Percentiles rank a stretch among this genome's conserved stretches.
phyloP scores from a whole-genome alignment of 2,888 invertebrate genomes.

The Amphipoea lucens region DNA sequence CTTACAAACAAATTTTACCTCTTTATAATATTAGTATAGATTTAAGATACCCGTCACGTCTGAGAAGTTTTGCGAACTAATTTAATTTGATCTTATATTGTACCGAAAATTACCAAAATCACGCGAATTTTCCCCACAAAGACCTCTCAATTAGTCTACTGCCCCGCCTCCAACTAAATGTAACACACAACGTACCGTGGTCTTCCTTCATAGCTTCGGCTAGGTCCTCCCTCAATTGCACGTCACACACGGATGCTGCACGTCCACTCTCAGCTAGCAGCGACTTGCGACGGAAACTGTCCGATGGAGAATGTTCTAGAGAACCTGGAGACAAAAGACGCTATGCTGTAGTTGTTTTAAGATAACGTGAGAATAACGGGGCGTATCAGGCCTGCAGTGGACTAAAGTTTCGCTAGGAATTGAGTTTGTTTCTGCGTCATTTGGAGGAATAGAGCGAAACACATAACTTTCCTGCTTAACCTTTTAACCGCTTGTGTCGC shows the following conservation, averaged over 20 bases:
- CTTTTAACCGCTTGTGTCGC: too few relatives aligned
- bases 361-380: background rate
- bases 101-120: background rate
- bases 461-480: background rate
- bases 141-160: background rate
- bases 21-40: too few relatives aligned
- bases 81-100: background rate
- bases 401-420: background rate
- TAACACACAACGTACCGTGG: slow-evolving; percentile 79
- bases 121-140: background rate
- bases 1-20: too few relatives aligned
- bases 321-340: slow-evolving; percentile 91
- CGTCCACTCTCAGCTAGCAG: slow-evolving; percentile 80
- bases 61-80: background rate
- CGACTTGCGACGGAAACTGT: slow-evolving; percentile 93
- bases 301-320: slow-evolving; percentile 97
- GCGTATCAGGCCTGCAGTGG: background rate
- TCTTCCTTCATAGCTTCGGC: slow-evolving; percentile 98
- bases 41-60: background rate
- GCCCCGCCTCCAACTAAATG: background rate
- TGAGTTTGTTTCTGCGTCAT: background rate
- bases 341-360: background rate
- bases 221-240: slow-evolving; percentile 95
- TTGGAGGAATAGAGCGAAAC: background rate
- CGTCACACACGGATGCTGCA: slow-evolving; percentile 92